phyloP scores from a whole-genome alignment of 2,888 invertebrate genomes.

The Megastigmus dorsalis region DNA sequence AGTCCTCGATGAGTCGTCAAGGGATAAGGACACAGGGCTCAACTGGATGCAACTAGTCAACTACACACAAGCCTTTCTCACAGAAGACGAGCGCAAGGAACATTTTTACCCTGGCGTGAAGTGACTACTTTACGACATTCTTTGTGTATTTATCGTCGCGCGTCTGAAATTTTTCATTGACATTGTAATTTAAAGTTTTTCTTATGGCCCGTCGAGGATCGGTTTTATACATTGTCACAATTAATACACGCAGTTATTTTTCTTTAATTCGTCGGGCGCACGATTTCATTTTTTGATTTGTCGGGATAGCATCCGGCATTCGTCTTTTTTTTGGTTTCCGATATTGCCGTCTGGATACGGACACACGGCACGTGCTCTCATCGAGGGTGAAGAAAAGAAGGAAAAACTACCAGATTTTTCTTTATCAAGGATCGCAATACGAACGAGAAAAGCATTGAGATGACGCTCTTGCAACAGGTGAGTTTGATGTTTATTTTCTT shows the following conservation, averaged over 20 bases:
- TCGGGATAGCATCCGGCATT: conserved; percentile 19
- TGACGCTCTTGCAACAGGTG: conserved; percentile 69
- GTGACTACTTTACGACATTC: neutral
- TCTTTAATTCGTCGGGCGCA: neutral
- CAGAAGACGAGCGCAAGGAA: neutral
- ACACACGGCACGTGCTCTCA: conserved; percentile 5
- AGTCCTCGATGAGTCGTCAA: conserved; percentile 30
- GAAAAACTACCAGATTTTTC: neutral
- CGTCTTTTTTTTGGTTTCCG: conserved; percentile 11
- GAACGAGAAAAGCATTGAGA: conserved; percentile 41
- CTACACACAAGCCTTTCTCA: no score
- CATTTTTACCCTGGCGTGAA: neutral
- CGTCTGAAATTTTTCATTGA: no score
- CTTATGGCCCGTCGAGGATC: neutral
- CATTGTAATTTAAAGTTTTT: neutral
- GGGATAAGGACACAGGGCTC: neutral
- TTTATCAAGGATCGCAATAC: neutral
- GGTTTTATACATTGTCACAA: no score
- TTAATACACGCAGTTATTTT: neutral
- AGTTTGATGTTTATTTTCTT: conserved; percentile 47
- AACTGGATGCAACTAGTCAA: no score
- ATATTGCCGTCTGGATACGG: neutral
- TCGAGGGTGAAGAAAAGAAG: neutral
- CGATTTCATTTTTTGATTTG: neutral
- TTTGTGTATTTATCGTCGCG: neutral